Percentiles rank a stretch among this genome's conserved stretches.
Evolutionary conservation across 2,797 vertebrate species (phyloP).

Genomic region (Chaetophractus vellerosus): DNA sequence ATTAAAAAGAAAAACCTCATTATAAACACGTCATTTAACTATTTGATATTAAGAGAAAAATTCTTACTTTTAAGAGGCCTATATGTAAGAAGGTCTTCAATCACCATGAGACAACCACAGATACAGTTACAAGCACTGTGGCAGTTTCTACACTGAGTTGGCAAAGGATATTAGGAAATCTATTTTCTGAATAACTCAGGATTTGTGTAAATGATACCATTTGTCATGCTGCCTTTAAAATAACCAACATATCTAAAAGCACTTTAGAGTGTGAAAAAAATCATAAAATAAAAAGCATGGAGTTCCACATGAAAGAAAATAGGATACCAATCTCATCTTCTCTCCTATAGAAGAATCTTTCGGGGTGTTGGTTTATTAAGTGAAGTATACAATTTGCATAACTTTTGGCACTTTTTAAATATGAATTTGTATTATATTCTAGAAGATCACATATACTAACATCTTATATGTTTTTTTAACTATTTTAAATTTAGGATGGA

Average conservation of each 20-base stretch:
- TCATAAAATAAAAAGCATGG: constrained; percentile 59
- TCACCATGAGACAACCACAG: constrained; percentile 55
- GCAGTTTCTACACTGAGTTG: background rate
- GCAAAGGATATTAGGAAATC: constrained; percentile 54
- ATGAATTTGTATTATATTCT: constrained; percentile 2
- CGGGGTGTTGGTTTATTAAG: background rate
- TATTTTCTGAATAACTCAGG: constrained; percentile 22
- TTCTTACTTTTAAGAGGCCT: constrained; percentile 52
- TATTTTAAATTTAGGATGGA: constrained; percentile 50
- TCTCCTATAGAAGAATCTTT: constrained; percentile 48
- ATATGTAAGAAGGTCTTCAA: constrained; percentile 39
- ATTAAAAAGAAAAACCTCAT: constrained; percentile 36
- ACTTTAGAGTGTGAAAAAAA: constrained; percentile 46
- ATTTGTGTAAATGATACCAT: constrained; percentile 59
- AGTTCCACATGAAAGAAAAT: constrained; percentile 50
- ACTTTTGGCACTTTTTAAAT: constrained; percentile 50
- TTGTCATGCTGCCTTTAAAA: constrained; percentile 73
- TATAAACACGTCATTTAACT: constrained; percentile 10
- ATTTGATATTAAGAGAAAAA: constrained; percentile 4
- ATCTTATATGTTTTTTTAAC: background rate
- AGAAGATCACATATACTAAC: background rate
- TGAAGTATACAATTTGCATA: constrained; percentile 43
- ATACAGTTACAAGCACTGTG: background rate
- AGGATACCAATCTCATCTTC: constrained; percentile 63
- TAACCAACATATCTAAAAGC: constrained; percentile 49